Evolutionary conservation across 2,888 invertebrate species (phyloP), one percentile per base, ranked within the genome.

Genomic region (Sesia bembeciformis): DNA sequence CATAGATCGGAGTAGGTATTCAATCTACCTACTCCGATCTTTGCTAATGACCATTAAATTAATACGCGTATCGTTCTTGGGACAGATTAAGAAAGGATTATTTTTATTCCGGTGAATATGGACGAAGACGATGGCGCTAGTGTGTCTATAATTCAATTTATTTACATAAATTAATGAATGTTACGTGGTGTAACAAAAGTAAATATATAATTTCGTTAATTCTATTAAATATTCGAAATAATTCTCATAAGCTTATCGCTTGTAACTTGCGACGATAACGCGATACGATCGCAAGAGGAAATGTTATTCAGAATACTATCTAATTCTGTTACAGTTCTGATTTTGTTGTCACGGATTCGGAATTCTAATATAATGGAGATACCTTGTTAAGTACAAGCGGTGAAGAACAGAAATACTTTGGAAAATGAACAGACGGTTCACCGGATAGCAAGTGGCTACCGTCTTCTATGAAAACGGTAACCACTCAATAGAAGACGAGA

Each of bases 251-350:
- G 23, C 23, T 23, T 23, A 23, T 23, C 23, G 23, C 23, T 23
- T 23, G 23, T 23, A 23, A 23, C 23, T 23, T 23, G 23, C 23
- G 23, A 23, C 23, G 23, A 23, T 5, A 38, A 50, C 39, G 39
- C 6, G 39, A 38, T 50, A 39, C 50, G 50, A 39, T 50, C 23
- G 39, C 42, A 46, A 49, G 38, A 65, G 61, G 60, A 60, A 64
- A 63, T 60, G 65, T 63, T 64, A 63, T 62, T 70, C 65, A 57
- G 62, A 59, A 62, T 62, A 62, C 62, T 58, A 71, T 73, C 66
- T 76, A 75, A 81, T 77, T 74, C 69, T 71, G 73, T 78, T 74
- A 72, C 68, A 69, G 60, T 67, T 66, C 66, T 69, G 73, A 78
- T 78, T 76, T 67, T 59, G 60, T 60, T 58, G 52, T 51, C 53